phyloP scores from a whole-genome alignment of 2,797 vertebrate genomes.

The Lepus townsendii region DNA sequence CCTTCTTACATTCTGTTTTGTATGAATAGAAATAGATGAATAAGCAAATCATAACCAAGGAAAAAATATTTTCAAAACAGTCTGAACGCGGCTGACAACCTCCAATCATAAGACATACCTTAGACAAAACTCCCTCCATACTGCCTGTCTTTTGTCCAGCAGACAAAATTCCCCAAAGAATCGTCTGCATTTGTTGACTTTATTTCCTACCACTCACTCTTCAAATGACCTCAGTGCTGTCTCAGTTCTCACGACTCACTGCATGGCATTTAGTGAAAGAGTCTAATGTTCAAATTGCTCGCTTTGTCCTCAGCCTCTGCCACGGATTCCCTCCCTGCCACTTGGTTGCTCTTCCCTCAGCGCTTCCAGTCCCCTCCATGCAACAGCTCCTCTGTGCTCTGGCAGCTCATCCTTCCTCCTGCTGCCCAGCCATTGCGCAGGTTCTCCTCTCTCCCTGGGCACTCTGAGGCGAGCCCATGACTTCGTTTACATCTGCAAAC shows the following conservation, averaged over 20 bases:
- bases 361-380: neutral
- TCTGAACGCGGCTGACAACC: neutral
- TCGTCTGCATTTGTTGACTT: neutral
- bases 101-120: neutral
- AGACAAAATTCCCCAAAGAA: neutral
- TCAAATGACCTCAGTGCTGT: neutral
- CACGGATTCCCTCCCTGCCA: neutral
- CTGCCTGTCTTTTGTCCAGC: neutral
- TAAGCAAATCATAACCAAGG: neutral
- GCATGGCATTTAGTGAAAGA: neutral
- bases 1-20: neutral
- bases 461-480: neutral
- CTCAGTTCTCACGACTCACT: neutral
- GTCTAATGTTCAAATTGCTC: neutral
- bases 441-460: neutral
- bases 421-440: too few relatives aligned
- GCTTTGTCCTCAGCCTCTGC: neutral
- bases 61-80: neutral
- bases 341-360: neutral
- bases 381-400: neutral
- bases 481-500: neutral
- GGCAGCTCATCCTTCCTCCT: neutral
- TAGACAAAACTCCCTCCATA: neutral
- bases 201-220: neutral
- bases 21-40: neutral